phyloP scores from a whole-genome alignment of 2,888 invertebrate genomes.

The Andricus quercusramuli region DNA sequence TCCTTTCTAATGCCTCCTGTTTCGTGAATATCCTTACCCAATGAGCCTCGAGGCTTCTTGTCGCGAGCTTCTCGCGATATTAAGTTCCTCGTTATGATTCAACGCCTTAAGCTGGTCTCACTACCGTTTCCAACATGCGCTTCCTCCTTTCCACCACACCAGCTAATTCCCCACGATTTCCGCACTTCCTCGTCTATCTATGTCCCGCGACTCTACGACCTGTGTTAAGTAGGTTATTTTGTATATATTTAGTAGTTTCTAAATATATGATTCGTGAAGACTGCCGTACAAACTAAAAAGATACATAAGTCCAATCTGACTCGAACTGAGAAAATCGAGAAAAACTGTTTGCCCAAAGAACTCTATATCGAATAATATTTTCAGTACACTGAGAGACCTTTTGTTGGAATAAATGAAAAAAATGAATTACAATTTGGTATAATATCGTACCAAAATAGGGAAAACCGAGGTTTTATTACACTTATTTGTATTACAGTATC shows the following conservation, averaged over 20 bases:
- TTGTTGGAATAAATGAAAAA: too few species aligned
- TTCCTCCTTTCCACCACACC: slow-evolving; percentile 52
- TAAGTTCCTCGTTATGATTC: slow-evolving; percentile 78
- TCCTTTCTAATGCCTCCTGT: slow-evolving; percentile 70
- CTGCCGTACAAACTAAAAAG: too few species aligned
- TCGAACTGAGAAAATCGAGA: too few species aligned
- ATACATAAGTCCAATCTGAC: too few species aligned
- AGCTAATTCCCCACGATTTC: slow-evolving; percentile 61
- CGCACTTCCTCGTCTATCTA: slow-evolving; percentile 65
- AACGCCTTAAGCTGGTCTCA: slow-evolving; percentile 76
- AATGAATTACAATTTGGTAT: too few species aligned
- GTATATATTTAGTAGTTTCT: slow-evolving; percentile 1
- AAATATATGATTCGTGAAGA: not conserved
- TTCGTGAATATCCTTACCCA: slow-evolving; percentile 67
- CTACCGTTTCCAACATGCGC: slow-evolving; percentile 54
- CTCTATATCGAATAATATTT: too few species aligned
- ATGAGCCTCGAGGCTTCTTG: slow-evolving; percentile 68
- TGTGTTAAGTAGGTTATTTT: slow-evolving; percentile 7
- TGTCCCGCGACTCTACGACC: slow-evolving; percentile 49
- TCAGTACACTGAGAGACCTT: too few species aligned
- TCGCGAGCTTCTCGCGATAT: slow-evolving; percentile 69
- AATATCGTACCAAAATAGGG: too few species aligned
- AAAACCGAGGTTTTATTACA: too few species aligned
- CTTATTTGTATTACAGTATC: too few species aligned
- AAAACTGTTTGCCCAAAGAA: too few species aligned